A percentile compares a stretch with the other conserved stretches of the same genome.
Conservation (phyloP, 2,113 vertebrate genomes). For the Capreolus pygargus region DNA sequence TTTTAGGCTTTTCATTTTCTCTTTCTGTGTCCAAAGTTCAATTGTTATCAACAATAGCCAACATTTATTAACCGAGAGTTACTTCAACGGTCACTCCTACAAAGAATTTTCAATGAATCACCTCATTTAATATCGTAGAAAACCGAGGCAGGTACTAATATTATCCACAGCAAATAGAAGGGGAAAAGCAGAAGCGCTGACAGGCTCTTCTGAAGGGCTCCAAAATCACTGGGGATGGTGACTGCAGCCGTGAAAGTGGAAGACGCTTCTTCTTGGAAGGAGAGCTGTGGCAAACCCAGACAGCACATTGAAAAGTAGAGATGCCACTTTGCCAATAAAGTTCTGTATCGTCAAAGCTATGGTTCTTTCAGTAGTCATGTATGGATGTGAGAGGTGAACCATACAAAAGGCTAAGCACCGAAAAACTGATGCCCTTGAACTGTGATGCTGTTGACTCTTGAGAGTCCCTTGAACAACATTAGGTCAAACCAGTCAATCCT, state of each 20-base stretch:
- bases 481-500: neutral
- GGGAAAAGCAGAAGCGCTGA: neutral
- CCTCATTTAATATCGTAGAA: neutral
- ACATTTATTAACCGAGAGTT: neutral
- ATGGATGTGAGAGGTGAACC: neutral
- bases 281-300: neutral
- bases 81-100: neutral
- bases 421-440: rapidly evolving
- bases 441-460: neutral
- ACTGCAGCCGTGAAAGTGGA: neutral
- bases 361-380: neutral
- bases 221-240: neutral
- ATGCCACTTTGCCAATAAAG: neutral
- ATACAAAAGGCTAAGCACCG: neutral
- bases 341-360: neutral
- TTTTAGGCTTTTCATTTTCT: neutral
- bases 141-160: neutral
- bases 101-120: neutral
- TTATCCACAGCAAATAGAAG: neutral
- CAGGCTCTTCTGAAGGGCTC: neutral
- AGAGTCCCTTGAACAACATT: neutral
- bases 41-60: neutral
- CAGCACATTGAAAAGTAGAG: neutral
- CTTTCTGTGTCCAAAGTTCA: neutral
- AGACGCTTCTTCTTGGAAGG: neutral